Evolutionary conservation across 2,797 vertebrate genomes (phyloP).

Genomic region (Eremophila alpestris): DNA sequence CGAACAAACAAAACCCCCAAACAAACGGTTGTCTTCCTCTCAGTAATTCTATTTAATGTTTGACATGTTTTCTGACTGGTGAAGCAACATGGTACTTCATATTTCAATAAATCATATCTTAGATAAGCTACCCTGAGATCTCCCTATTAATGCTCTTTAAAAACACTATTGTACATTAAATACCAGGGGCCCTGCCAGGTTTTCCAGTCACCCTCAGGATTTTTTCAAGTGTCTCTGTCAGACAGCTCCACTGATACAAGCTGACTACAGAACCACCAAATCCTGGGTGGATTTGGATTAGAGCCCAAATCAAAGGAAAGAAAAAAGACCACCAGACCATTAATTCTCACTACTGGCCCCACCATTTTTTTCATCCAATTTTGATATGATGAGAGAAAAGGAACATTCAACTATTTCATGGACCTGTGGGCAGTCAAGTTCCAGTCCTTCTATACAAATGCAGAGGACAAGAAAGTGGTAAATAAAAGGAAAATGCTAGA

Average conservation of each 20-base stretch:
- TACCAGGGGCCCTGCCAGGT: neutral
- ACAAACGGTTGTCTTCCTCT: neutral
- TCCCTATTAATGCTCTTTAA: neutral
- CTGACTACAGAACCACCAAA: neutral
- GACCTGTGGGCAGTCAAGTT: neutral
- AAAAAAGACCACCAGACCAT: neutral
- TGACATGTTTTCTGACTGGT: neutral
- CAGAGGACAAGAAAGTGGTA: neutral
- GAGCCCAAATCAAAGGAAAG: neutral
- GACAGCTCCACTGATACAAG: neutral
- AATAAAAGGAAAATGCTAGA: neutral
- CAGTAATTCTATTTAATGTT: neutral
- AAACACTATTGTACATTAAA: neutral
- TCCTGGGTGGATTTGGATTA: neutral
- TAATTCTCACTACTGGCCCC: neutral
- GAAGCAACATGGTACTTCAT: neutral
- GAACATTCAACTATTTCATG: neutral
- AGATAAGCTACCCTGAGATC: neutral
- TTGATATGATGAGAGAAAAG: neutral
- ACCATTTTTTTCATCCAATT: neutral
- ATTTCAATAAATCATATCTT: neutral
- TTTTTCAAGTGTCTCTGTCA: neutral
- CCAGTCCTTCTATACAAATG: neutral
- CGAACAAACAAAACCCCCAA: accelerated
- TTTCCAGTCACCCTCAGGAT: neutral